These are phyloP conservation scores for Patiria pectinifera DNA, from an alignment of 53 echinoderm and acorn worm species.

Conservation along the genomic window DNA sequence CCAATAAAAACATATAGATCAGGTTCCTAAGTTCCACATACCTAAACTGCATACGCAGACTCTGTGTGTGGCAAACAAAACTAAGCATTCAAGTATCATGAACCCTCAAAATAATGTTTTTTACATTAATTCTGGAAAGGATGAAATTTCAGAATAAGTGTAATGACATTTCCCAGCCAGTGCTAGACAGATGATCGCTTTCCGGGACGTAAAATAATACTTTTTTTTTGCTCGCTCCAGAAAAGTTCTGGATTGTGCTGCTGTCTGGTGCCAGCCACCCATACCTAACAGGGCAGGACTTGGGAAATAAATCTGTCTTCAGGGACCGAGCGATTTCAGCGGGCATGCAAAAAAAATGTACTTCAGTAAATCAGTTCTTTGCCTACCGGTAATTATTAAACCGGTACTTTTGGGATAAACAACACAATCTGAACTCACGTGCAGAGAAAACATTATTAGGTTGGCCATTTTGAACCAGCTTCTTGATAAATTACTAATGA, in stretches of 20 bases:
- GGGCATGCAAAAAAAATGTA: background rate
- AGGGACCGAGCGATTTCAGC: background rate
- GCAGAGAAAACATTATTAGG: no score
- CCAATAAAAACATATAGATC: no score
- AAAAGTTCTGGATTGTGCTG: slow-evolving; percentile 3
- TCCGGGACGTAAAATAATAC: slow-evolving; percentile 11
- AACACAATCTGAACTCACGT: no score
- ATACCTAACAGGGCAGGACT: slow-evolving; percentile 3
- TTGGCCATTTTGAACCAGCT: background rate
- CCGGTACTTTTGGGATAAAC: no score
- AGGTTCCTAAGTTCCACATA: no score
- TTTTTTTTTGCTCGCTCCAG: slow-evolving; percentile 9
- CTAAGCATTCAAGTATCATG: background rate
- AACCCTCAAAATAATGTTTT: background rate
- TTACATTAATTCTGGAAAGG: background rate
- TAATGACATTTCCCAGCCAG: background rate
- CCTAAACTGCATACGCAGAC: background rate
- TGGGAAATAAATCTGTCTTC: background rate
- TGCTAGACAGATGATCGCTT: background rate
- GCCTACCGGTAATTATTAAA: no score
- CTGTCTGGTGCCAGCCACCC: slow-evolving; percentile 30
- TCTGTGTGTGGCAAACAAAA: background rate
- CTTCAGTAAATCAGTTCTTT: no score
- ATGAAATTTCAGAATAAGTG: background rate
- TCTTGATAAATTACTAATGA: background rate